These are phyloP conservation scores for Chesias legatella DNA, from an alignment of 2,888 invertebrate genomes.

Conservation along the genomic window DNA sequence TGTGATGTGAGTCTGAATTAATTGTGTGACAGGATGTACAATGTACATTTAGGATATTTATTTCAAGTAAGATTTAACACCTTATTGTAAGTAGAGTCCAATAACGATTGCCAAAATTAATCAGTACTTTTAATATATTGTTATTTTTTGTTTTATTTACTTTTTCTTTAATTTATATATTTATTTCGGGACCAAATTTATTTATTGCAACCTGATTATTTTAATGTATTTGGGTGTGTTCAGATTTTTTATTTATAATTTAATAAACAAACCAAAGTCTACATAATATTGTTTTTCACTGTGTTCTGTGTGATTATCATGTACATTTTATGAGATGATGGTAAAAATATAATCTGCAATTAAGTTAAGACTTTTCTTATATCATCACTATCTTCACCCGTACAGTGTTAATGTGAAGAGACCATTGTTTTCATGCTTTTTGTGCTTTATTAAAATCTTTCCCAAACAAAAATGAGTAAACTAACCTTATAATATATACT, in stretches of 20 bases:
- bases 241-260: conserved; percentile 76
- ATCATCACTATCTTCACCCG: background rate
- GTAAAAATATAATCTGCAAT: conserved; percentile 64
- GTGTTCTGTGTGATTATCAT: conserved; percentile 56
- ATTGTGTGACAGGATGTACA: conserved; percentile 61
- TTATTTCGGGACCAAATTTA: conserved; percentile 81
- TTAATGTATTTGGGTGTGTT: conserved; percentile 75
- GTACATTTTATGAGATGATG: conserved; percentile 58
- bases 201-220: conserved; percentile 72
- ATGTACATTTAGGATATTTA: conserved; percentile 67
- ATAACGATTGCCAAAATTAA: conserved; percentile 77
- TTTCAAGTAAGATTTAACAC: conserved; percentile 69
- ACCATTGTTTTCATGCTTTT: too few species aligned
- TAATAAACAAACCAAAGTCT: conserved; percentile 80
- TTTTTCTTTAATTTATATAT: conserved; percentile 73
- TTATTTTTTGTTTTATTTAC: conserved; percentile 61
- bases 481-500: too few species aligned
- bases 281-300: conserved; percentile 71
- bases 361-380: conserved; percentile 49
- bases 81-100: conserved; percentile 70
- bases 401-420: too few species aligned
- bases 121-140: conserved; percentile 74
- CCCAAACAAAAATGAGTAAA: too few species aligned
- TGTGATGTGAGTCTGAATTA: conserved; percentile 52
- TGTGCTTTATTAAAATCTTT: too few species aligned